Percentiles rank a stretch among this genome's conserved stretches.
Evolutionary conservation across 2,888 invertebrate genomes (phyloP).

Genomic region (Aporophyla lueneburgensis): DNA sequence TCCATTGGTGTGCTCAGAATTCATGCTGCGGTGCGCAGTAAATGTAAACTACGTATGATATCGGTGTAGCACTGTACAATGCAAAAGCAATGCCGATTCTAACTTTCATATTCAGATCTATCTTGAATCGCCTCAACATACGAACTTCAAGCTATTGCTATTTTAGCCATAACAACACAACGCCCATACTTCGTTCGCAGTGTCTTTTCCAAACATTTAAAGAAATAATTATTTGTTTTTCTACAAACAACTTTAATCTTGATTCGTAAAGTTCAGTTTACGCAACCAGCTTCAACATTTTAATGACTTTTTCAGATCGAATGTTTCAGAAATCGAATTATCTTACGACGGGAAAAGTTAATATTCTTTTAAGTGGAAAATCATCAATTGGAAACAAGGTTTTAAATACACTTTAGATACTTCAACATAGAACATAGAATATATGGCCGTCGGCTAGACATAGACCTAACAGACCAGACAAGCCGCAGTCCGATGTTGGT

Average conservation of each 20-base stretch:
- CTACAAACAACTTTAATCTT: not conserved
- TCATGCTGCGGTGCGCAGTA: not conserved
- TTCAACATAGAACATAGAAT: not conserved
- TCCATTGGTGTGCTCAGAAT: not conserved
- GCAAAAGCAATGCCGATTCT: not conserved
- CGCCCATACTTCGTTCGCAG: not conserved
- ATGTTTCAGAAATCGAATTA: not conserved
- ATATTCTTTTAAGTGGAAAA: not conserved
- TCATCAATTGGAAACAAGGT: not conserved
- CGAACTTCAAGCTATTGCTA: constrained; percentile 1
- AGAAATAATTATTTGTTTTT: not conserved
- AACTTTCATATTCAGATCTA: not conserved
- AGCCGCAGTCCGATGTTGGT: not conserved
- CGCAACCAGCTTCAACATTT: not conserved
- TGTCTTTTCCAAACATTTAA: not conserved
- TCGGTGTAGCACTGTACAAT: not conserved
- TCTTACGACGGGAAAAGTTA: not conserved
- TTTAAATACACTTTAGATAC: not conserved
- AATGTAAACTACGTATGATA: not conserved
- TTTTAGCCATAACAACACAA: not conserved
- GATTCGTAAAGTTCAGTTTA: not conserved
- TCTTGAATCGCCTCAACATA: not conserved
- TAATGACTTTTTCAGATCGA: not conserved
- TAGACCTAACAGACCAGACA: not conserved
- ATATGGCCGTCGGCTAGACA: not conserved